Percentiles rank a stretch among this genome's conserved stretches.
Conservation (phyloP, 2,888 invertebrate genomes). For the Charanyca ferruginea region DNA sequence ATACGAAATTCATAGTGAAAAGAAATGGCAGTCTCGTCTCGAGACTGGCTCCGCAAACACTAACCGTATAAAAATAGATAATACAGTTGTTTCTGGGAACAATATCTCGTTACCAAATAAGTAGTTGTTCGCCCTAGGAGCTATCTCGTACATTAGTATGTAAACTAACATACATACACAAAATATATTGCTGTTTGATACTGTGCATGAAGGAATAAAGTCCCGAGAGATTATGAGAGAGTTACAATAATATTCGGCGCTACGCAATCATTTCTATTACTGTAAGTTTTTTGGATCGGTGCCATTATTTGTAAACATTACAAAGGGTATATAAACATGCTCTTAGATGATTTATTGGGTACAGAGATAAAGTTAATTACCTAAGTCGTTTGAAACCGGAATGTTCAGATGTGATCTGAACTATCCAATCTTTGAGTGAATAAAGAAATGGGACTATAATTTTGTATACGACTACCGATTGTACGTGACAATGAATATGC, state of each 20-base stretch:
- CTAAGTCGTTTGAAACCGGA: slow-evolving; percentile 10
- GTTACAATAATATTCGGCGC: slow-evolving; percentile 18
- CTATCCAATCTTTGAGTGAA: background rate
- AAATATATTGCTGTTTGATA: slow-evolving; percentile 26
- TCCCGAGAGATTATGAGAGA: background rate
- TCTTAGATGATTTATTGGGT: slow-evolving; percentile 8
- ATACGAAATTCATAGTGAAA: slow-evolving; percentile 53
- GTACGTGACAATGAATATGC: background rate
- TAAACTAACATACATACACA: slow-evolving; percentile 10
- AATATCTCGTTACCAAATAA: slow-evolving; percentile 34
- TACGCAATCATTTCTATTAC: slow-evolving; percentile 12
- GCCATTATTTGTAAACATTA: slow-evolving; percentile 40
- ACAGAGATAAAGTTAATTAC: slow-evolving; percentile 23
- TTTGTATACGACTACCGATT: slow-evolving; percentile 8
- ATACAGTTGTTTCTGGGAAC: slow-evolving; percentile 40
- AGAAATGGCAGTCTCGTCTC: slow-evolving; percentile 22
- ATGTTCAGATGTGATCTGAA: slow-evolving; percentile 13
- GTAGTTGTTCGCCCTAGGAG: slow-evolving; percentile 8
- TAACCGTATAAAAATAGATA: slow-evolving; percentile 40
- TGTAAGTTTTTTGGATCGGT: slow-evolving; percentile 7
- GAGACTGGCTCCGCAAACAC: slow-evolving; percentile 29
- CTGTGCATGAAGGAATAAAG: slow-evolving; percentile 5
- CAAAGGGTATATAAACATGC: slow-evolving; percentile 23
- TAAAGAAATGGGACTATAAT: background rate
- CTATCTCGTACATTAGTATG: slow-evolving; percentile 17